These are phyloP conservation scores for Galagoides demidoff DNA, from an alignment of 2,797 vertebrate genomes.

Conservation along the genomic window DNA sequence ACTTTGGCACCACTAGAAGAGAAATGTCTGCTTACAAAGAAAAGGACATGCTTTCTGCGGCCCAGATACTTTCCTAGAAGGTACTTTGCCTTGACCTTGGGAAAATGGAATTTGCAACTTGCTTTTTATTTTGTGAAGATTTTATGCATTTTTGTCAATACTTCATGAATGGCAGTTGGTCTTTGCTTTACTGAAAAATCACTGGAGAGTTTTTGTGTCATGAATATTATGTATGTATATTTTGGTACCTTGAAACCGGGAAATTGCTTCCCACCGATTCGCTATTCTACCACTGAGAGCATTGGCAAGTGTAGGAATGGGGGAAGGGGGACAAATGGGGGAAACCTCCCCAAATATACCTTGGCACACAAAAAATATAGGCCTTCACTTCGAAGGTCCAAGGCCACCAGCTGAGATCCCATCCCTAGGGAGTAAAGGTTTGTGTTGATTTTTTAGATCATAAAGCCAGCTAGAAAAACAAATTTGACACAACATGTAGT, in stretches of 20 bases:
- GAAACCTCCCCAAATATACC: neutral
- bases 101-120: neutral
- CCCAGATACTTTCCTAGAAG: neutral
- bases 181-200: constrained; percentile 4
- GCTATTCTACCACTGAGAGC: neutral
- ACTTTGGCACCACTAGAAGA: neutral
- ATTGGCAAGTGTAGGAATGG: neutral
- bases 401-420: neutral
- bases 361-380: neutral
- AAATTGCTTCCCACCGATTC: neutral
- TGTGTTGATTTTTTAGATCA: neutral
- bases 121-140: neutral
- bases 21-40: neutral
- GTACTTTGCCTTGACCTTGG: neutral
- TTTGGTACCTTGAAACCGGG: neutral
- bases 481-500: neutral
- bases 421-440: neutral
- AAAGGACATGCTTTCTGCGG: neutral
- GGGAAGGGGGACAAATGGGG: neutral
- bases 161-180: neutral
- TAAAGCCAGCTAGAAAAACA: neutral
- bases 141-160: neutral
- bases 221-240: neutral
- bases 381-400: neutral
- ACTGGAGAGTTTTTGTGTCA: neutral